phyloP scores from a whole-genome alignment of 2,113 vertebrate species.

The Axis porcinus region DNA sequence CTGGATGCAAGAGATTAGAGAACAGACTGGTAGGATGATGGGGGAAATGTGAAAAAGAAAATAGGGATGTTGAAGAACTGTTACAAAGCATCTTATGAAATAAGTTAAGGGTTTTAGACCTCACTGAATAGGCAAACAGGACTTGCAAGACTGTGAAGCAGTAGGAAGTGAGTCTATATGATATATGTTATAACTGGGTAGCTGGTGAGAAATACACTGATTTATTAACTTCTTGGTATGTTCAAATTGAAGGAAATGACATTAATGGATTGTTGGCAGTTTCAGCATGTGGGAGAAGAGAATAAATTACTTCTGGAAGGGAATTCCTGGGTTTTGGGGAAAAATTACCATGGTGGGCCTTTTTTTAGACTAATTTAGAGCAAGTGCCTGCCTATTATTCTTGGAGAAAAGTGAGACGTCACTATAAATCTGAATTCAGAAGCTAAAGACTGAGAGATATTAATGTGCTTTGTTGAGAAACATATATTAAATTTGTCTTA shows the following conservation, averaged over 20 bases:
- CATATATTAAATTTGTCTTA: slow-evolving; percentile 13
- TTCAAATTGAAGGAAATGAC: slow-evolving; percentile 25
- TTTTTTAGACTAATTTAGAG: slow-evolving; percentile 30
- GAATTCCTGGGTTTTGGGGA: neutral
- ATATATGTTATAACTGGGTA: neutral
- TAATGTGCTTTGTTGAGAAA: slow-evolving; percentile 22
- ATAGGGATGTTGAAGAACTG: neutral
- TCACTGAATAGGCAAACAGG: neutral
- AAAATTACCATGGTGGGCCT: neutral
- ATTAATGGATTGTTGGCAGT: slow-evolving; percentile 1
- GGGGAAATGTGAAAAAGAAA: neutral
- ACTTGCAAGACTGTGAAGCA: neutral
- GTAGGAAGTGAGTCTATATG: neutral
- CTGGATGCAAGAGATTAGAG: neutral
- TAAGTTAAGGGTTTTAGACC: neutral
- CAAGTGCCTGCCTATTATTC: neutral
- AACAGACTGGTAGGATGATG: neutral
- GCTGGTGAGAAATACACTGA: neutral
- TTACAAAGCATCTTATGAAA: neutral
- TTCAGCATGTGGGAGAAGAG: neutral
- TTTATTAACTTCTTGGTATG: slow-evolving; percentile 27
- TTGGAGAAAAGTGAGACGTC: slow-evolving; percentile 29
- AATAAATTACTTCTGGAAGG: slow-evolving; percentile 24
- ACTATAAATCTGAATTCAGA: slow-evolving; percentile 38
- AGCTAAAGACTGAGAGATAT: neutral